Percentiles rank a stretch among this genome's conserved stretches.
Evolutionary conservation across 2,113 vertebrate species (phyloP).

Genomic region (Eulemur rufifrons): DNA sequence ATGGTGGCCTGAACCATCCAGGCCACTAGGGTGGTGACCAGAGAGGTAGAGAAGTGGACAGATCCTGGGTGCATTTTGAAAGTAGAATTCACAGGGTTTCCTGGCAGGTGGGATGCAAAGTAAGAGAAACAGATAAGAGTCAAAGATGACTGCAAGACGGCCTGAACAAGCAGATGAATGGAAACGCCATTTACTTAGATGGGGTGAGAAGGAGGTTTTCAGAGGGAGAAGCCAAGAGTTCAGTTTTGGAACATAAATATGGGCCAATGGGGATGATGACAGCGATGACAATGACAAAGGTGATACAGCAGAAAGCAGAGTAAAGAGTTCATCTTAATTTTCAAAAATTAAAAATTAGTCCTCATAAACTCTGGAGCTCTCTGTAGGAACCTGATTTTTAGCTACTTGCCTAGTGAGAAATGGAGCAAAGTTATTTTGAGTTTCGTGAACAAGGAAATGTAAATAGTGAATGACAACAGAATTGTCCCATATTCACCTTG

Average conservation of each 20-base stretch:
- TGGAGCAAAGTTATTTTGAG: neutral
- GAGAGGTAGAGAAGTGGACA: neutral
- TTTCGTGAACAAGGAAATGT: neutral
- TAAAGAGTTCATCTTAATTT: neutral
- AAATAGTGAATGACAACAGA: conserved; percentile 34
- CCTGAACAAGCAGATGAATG: neutral
- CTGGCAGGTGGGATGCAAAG: neutral
- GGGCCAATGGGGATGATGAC: neutral
- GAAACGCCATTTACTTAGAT: neutral
- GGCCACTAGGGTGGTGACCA: neutral
- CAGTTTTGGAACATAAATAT: neutral
- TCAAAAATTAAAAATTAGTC: neutral
- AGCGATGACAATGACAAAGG: neutral
- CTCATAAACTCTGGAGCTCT: neutral
- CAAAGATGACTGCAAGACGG: neutral
- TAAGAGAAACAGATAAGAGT: neutral
- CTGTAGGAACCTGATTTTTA: neutral
- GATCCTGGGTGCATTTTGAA: neutral
- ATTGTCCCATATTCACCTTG: neutral
- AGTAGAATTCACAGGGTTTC: neutral
- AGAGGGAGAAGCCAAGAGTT: neutral
- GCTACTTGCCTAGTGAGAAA: neutral
- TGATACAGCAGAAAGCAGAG: neutral
- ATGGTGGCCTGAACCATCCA: neutral
- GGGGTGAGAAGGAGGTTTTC: neutral